Conservation (phyloP, 2,113 vertebrate genomes). For the Thalassarche chlororhynchos region DNA sequence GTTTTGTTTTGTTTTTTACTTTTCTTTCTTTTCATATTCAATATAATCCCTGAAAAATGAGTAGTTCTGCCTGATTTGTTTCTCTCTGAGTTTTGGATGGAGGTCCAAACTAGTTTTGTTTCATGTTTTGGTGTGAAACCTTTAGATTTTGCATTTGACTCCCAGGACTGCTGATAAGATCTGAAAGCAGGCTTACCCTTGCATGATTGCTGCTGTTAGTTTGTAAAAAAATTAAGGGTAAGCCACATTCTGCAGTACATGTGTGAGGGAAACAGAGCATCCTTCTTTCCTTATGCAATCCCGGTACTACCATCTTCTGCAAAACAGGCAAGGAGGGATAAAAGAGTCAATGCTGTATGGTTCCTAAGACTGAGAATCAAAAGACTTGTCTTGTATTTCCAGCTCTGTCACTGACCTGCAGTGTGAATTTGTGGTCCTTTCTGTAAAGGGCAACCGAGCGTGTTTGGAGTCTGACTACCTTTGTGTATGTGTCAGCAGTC, state of each 20-base stretch:
- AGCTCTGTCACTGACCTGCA: neutral
- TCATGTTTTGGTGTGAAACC: neutral
- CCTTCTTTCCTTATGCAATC: neutral
- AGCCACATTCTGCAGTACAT: too few relatives aligned
- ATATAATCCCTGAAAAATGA: neutral
- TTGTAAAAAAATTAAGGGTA: neutral
- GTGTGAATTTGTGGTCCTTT: neutral
- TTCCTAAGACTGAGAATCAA: neutral
- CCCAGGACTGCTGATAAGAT: neutral
- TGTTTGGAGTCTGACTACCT: neutral
- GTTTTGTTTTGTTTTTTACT: neutral
- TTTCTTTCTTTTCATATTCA: neutral
- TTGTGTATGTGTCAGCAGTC: neutral
- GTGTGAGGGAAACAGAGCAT: neutral
- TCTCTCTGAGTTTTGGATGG: neutral
- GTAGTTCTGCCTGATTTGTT: neutral
- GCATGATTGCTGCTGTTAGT: neutral
- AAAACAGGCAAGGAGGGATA: neutral
- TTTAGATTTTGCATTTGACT: neutral
- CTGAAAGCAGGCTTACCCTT: neutral
- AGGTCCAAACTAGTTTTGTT: neutral
- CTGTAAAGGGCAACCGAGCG: neutral
- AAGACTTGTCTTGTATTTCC: neutral
- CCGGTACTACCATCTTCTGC: neutral
- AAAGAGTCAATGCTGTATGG: neutral